Evolutionary conservation across 1,140 invertebrate genomes (phyloP).

Genomic region (Cydia splendana): DNA sequence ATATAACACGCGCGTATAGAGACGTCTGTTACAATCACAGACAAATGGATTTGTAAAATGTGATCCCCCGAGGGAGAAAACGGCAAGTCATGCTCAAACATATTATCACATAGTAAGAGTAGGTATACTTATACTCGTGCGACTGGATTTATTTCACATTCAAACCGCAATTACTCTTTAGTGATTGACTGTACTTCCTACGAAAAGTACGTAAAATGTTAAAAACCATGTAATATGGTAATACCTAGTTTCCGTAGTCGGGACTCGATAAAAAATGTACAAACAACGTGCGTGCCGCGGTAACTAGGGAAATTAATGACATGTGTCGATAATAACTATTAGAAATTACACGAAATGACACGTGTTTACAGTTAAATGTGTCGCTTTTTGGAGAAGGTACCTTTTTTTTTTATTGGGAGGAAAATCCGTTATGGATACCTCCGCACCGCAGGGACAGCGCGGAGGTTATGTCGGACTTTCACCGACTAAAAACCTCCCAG

Average conservation of each 20-base stretch:
- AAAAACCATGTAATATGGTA: slow-evolving; percentile 4
- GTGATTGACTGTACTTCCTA: not conserved
- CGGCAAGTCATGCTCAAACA: not conserved
- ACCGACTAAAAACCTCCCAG: no score
- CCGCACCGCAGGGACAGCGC: no score
- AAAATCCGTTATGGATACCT: no score
- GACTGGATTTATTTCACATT: no score
- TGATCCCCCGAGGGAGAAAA: not conserved
- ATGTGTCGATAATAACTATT: not conserved
- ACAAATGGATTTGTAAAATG: not conserved
- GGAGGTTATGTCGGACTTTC: no score
- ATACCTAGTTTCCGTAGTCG: slow-evolving; percentile 1
- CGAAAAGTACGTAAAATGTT: not conserved
- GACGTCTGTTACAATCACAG: not conserved
- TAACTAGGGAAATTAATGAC: not conserved
- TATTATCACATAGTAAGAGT: no score
- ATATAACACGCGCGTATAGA: not conserved
- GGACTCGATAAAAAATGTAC: not conserved
- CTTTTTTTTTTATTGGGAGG: no score
- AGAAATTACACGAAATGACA: not conserved
- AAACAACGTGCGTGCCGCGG: not conserved
- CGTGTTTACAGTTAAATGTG: not conserved
- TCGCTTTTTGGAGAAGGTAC: no score
- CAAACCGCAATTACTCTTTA: no score
- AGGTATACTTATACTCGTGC: no score